Percentiles rank a stretch among this genome's conserved stretches.
phyloP scores from a whole-genome alignment of 2,797 vertebrate genomes.

The Setipinna tenuifilis region DNA sequence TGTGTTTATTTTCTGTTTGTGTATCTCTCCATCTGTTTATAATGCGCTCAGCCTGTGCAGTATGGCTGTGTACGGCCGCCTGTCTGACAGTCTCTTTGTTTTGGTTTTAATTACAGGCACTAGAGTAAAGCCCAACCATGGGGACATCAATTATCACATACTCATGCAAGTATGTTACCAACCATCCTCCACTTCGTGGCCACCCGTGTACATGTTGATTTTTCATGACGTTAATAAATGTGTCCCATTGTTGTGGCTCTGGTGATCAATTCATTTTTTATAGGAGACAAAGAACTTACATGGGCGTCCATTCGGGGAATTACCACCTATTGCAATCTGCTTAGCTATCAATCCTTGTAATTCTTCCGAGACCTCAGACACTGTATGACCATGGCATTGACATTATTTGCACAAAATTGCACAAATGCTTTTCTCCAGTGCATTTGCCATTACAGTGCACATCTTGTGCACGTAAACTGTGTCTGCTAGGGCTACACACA shows the following conservation, averaged over 20 bases:
- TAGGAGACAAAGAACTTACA: not conserved
- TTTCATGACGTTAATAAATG: not conserved
- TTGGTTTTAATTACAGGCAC: not conserved
- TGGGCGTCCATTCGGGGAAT: not conserved
- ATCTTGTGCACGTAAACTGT: not conserved
- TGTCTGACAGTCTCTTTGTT: conserved; percentile 5
- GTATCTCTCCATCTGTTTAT: conserved; percentile 3
- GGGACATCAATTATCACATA: conserved; percentile 21
- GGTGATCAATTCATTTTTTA: not conserved
- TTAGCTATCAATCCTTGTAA: not conserved
- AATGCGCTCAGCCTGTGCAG: not conserved
- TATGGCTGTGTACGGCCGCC: not conserved
- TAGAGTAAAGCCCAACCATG: not conserved
- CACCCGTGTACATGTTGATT: not conserved
- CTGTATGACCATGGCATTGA: not conserved
- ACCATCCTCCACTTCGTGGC: not conserved
- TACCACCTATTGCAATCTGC: not conserved
- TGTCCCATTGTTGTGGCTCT: conserved; percentile 12
- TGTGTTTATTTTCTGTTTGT: conserved; percentile 12
- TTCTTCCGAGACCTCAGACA: not conserved
- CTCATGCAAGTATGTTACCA: not conserved
- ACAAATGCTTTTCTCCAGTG: not conserved
- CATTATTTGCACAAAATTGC: not conserved
- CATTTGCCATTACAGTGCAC: not conserved
- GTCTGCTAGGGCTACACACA: not conserved